Percentiles rank a stretch among this genome's conserved stretches.
phyloP scores from a whole-genome alignment of 2,888 invertebrate genomes.

The Altica lythri region DNA sequence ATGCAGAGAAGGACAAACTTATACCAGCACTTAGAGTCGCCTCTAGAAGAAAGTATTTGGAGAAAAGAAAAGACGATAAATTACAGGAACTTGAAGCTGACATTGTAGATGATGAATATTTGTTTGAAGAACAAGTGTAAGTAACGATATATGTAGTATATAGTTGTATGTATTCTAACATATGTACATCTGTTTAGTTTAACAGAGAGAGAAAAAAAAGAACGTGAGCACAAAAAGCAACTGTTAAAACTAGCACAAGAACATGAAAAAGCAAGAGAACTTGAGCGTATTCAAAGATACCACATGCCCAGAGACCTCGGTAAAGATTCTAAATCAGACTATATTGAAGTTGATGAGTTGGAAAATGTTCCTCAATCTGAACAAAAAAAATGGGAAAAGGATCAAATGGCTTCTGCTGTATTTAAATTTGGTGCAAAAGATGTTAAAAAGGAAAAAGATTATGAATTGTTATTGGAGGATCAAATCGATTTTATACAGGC shows the following conservation, averaged over 20 bases:
- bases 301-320: slow-evolving; percentile 89
- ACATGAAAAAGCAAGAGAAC: slow-evolving; percentile 91
- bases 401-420: slow-evolving; percentile 90
- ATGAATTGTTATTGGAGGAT: slow-evolving; percentile 92
- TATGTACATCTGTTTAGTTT: slow-evolving; percentile 62
- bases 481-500: slow-evolving; percentile 98
- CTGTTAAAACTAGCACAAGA: slow-evolving; percentile 89
- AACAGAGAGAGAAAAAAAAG: slow-evolving; percentile 82
- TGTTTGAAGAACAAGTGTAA: slow-evolving; percentile 88
- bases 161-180: neutral
- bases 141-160: slow-evolving; percentile 46
- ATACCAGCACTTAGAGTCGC: slow-evolving; percentile 87
- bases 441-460: slow-evolving; percentile 74
- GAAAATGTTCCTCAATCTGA: slow-evolving; percentile 84
- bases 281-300: slow-evolving; percentile 92
- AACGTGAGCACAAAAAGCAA: slow-evolving; percentile 88
- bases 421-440: slow-evolving; percentile 94
- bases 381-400: slow-evolving; percentile 96
- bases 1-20: slow-evolving; percentile 82
- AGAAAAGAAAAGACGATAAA: slow-evolving; percentile 96
- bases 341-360: slow-evolving; percentile 83
- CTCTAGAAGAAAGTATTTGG: slow-evolving; percentile 91
- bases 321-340: slow-evolving; percentile 73
- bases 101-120: slow-evolving; percentile 93
- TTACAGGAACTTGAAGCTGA: slow-evolving; percentile 93